Percentiles rank a stretch among this genome's conserved stretches.
Conservation (phyloP, 2,888 invertebrate species). For the Autographa pulchrina region DNA sequence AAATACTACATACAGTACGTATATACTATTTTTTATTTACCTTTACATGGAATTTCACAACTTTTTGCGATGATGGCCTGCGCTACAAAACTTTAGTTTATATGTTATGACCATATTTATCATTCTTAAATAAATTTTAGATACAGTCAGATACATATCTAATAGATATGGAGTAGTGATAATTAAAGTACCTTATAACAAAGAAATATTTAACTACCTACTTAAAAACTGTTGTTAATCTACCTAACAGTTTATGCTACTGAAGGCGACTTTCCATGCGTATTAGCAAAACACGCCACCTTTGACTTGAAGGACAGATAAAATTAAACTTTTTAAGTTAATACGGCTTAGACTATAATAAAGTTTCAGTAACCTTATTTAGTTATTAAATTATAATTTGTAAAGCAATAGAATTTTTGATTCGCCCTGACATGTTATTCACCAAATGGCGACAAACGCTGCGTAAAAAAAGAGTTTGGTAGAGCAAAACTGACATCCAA, state of each 20-base stretch:
- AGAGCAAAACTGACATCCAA: background rate
- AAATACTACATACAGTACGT: no score
- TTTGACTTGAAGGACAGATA: slow-evolving; percentile 4
- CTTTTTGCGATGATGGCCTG: no score
- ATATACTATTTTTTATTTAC: no score
- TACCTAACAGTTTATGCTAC: no score
- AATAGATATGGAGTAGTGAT: background rate
- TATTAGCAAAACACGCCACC: background rate
- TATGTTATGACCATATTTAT: no score
- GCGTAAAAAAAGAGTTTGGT: no score
- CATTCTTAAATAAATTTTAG: no score
- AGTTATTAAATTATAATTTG: no score
- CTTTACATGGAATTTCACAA: no score
- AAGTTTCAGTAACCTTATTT: no score
- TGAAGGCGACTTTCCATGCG: background rate
- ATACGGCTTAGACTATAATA: background rate
- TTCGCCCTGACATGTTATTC: no score
- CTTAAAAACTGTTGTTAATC: background rate
- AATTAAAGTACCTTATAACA: background rate
- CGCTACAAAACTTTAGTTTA: no score
- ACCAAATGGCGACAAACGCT: background rate
- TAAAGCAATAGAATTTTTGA: background rate
- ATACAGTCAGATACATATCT: background rate
- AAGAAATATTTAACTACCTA: background rate
- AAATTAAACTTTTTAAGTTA: background rate